Conservation (phyloP, 2,888 invertebrate species). For the Drosophila prostipennis region DNA sequence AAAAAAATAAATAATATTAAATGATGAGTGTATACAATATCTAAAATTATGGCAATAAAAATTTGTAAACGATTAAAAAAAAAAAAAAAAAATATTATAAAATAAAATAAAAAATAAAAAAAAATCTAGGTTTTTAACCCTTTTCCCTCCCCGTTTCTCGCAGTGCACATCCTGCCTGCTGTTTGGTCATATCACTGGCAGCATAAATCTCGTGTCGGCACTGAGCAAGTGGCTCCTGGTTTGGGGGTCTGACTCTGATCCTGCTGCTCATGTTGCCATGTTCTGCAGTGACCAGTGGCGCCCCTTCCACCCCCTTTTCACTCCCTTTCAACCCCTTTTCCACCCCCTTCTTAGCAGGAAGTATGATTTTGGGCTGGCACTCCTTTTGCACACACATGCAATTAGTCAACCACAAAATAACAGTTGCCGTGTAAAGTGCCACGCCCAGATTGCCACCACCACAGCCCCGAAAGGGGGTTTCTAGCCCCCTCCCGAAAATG, state of each 20-base stretch:
- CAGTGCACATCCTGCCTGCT: conserved; percentile 27
- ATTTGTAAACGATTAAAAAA: no score
- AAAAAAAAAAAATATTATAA: no score
- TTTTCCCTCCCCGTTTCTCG: neutral
- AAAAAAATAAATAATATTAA: no score
- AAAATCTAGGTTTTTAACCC: no score
- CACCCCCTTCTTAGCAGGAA: neutral
- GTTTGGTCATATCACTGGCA: conserved; percentile 52
- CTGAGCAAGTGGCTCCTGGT: conserved; percentile 53
- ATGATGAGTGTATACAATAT: no score
- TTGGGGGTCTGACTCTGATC: conserved; percentile 34
- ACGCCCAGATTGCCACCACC: conserved; percentile 49
- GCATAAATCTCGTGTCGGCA: conserved; percentile 68
- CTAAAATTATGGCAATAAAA: no score
- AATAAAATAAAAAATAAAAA: no score
- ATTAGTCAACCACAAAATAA: conserved; percentile 76
- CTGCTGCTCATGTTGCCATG: conserved; percentile 39
- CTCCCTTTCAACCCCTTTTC: neutral
- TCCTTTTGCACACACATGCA: conserved; percentile 60
- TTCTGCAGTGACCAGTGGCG: neutral
- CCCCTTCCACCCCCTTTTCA: neutral
- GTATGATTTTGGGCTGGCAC: conserved; percentile 34
- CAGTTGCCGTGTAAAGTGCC: conserved; percentile 74
- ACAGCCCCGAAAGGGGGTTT: neutral
- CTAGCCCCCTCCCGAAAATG: neutral